phyloP scores from a whole-genome alignment of 2,888 invertebrate genomes.

The Taenaris catops region DNA sequence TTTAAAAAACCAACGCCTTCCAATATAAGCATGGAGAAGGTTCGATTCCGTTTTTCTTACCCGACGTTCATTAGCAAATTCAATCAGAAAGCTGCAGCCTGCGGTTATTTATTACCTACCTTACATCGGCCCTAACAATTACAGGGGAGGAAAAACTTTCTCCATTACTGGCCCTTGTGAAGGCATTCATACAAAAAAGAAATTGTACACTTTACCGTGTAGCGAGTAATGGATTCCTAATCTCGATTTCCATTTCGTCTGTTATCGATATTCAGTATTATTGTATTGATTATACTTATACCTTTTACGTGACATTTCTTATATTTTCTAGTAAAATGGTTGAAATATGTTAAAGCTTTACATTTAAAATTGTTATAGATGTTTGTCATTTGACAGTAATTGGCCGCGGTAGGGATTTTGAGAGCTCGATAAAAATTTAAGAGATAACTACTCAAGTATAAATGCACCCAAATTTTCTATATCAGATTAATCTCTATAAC shows the following conservation, averaged over 20 bases:
- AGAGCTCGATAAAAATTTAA: too few relatives aligned
- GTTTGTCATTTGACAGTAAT: too few relatives aligned
- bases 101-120: conserved; percentile 76
- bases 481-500: too few relatives aligned
- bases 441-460: too few relatives aligned
- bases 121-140: conserved; percentile 73
- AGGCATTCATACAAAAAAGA: conserved; percentile 70
- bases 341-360: too few relatives aligned
- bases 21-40: conserved; percentile 39
- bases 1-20: conserved; percentile 40
- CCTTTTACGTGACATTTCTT: too few relatives aligned
- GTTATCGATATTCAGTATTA: neutral
- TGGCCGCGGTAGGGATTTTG: too few relatives aligned
- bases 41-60: conserved; percentile 72
- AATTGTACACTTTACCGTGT: conserved; percentile 58
- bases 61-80: conserved; percentile 78
- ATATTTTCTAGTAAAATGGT: too few relatives aligned
- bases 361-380: too few relatives aligned
- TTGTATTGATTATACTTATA: neutral
- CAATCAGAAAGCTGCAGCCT: conserved; percentile 70
- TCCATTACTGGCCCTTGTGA: conserved; percentile 63
- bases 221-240: conserved; percentile 63
- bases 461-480: too few relatives aligned
- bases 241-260: conserved; percentile 45
- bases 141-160: conserved; percentile 70